A percentile compares a stretch with the other conserved stretches of the same genome.
These are phyloP conservation scores for Periphyllus acericola DNA, from an alignment of 2,888 invertebrate species.

Conservation along the genomic window DNA sequence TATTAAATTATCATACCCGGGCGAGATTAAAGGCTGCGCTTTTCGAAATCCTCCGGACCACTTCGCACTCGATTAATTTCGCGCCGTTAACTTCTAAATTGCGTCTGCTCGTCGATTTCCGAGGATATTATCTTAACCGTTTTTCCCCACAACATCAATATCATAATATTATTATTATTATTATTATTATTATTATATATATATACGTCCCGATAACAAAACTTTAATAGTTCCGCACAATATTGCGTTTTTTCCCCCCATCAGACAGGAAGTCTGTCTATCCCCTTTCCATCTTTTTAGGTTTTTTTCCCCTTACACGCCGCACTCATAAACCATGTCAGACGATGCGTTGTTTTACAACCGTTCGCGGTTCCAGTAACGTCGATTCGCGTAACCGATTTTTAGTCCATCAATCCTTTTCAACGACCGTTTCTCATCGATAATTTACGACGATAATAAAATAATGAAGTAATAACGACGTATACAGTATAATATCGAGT, in stretches of 20 bases:
- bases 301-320: background rate
- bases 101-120: background rate
- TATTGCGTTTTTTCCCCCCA: slow-evolving; percentile 34
- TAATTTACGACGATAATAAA: slow-evolving; percentile 42
- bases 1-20: background rate
- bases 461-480: slow-evolving; percentile 13
- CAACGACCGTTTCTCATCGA: slow-evolving; percentile 9
- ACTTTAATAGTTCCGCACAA: slow-evolving; percentile 38
- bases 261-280: too few relatives aligned
- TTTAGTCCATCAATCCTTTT: slow-evolving; percentile 1
- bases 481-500: too few relatives aligned
- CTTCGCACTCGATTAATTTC: slow-evolving; percentile 34
- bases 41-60: background rate
- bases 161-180: background rate
- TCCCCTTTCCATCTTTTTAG: background rate
- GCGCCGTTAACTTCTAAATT: slow-evolving; percentile 21
- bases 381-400: slow-evolving; percentile 7
- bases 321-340: slow-evolving; percentile 1
- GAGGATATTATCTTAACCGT: slow-evolving; percentile 36
- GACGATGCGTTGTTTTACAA: slow-evolving; percentile 13
- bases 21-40: background rate
- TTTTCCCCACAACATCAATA: background rate
- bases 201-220: background rate
- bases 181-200: background rate
- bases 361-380: background rate